Evolutionary conservation across 2,888 invertebrate species (phyloP).

Genomic region (Galeruca laticollis): DNA sequence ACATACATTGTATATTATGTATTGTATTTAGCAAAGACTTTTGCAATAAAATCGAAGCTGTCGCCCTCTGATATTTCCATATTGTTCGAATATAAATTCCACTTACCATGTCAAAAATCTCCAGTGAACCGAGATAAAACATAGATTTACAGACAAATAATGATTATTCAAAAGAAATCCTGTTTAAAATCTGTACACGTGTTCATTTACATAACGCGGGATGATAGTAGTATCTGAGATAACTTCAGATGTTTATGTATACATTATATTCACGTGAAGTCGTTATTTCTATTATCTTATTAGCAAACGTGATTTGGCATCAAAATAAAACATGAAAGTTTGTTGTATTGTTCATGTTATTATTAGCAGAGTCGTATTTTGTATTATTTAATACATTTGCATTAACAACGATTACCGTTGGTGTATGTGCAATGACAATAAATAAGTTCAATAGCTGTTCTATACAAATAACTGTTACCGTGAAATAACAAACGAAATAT

Average conservation of each 20-base stretch:
- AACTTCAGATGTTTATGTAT: background rate
- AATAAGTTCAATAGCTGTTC: background rate
- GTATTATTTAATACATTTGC: background rate
- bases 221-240: background rate
- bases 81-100: too few relatives aligned
- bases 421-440: background rate
- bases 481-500: too few relatives aligned
- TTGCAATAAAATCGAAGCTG: too few relatives aligned
- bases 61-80: too few relatives aligned
- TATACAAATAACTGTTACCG: too few relatives aligned
- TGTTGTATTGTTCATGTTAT: background rate
- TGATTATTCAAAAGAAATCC: background rate
- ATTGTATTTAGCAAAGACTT: too few relatives aligned
- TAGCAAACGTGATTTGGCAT: slow-evolving; percentile 2
- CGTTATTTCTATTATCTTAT: background rate
- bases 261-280: background rate
- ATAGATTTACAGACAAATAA: background rate
- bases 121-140: background rate
- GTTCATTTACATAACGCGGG: background rate
- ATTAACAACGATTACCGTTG: background rate
- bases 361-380: background rate
- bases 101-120: too few relatives aligned
- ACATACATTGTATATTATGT: too few relatives aligned
- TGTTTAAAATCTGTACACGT: background rate
- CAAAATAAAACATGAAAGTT: background rate